Evolutionary conservation across 2,888 invertebrate species (phyloP).

Genomic region (Physocephala rufipes): DNA sequence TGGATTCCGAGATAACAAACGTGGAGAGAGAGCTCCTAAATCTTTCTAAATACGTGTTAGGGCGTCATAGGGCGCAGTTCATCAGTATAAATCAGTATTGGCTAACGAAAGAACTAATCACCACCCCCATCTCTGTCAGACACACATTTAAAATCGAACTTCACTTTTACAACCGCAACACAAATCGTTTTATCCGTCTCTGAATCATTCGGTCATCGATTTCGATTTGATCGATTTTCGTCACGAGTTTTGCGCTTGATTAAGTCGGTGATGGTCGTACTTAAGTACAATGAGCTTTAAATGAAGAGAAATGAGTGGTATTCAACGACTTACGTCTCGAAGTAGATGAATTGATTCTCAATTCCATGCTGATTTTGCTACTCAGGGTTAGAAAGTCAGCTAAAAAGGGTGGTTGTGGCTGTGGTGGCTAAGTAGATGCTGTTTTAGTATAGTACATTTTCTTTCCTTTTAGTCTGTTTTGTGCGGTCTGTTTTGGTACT

Average conservation of each 20-base stretch:
- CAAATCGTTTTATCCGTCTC: slow-evolving; percentile 22
- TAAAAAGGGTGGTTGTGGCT: too few relatives aligned
- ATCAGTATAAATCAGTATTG: too few relatives aligned
- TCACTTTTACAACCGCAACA: background rate
- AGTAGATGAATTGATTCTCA: too few relatives aligned
- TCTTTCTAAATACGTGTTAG: background rate
- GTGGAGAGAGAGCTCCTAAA: too few relatives aligned
- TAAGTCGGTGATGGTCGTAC: background rate
- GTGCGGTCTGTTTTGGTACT: too few relatives aligned
- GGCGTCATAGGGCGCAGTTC: background rate
- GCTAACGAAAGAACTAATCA: too few relatives aligned
- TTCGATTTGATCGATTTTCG: slow-evolving; percentile 32
- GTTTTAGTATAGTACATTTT: too few relatives aligned
- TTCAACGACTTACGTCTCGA: background rate
- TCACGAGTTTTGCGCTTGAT: slow-evolving; percentile 31
- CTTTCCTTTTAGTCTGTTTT: too few relatives aligned
- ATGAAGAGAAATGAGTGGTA: slow-evolving; percentile 27
- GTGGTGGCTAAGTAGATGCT: too few relatives aligned
- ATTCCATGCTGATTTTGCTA: too few relatives aligned
- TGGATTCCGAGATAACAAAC: too few relatives aligned
- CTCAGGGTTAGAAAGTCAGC: too few relatives aligned
- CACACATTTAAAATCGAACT: background rate
- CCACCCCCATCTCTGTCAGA: background rate
- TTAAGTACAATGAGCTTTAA: background rate
- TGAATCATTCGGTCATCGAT: slow-evolving; percentile 18